Conservation (phyloP, 2,888 invertebrate species). For the Noctua janthe region DNA sequence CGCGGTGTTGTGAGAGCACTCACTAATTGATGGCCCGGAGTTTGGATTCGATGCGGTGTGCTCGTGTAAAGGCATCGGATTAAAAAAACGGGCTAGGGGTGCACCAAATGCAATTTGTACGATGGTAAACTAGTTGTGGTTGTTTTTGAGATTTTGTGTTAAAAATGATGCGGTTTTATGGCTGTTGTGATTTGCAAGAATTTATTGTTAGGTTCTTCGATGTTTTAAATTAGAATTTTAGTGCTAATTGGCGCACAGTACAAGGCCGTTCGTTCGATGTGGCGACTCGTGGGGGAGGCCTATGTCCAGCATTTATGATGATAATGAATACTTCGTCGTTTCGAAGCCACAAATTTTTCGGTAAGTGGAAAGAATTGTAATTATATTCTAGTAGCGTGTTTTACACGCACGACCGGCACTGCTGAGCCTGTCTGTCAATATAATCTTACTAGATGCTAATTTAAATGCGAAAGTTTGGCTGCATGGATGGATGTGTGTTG, state of each 20-base stretch:
- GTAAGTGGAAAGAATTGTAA: not conserved
- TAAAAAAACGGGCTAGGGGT: slow-evolving; percentile 55
- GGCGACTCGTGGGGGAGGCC: not conserved
- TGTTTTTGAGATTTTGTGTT: slow-evolving; percentile 3
- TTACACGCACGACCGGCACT: not conserved
- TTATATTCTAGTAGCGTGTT: not conserved
- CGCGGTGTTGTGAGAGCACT: slow-evolving; percentile 83
- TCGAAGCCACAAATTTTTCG: not conserved
- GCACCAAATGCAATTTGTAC: slow-evolving; percentile 44
- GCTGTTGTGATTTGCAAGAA: not conserved
- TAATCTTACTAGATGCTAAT: not conserved
- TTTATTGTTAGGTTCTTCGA: not conserved
- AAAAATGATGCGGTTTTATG: not conserved
- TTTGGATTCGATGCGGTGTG: slow-evolving; percentile 80
- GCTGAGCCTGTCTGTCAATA: not conserved
- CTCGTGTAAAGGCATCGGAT: slow-evolving; percentile 72
- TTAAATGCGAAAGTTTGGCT: not conserved
- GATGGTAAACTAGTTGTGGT: slow-evolving; percentile 15
- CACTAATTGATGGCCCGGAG: slow-evolving; percentile 86
- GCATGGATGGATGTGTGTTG: not conserved
- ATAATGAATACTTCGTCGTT: not conserved
- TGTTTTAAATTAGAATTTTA: not conserved
- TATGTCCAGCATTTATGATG: not conserved
- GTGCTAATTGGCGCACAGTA: not conserved
- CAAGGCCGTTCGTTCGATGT: not conserved